These are phyloP conservation scores for Sula dactylatra DNA, from an alignment of 2,113 vertebrate genomes.

Conservation along the genomic window DNA sequence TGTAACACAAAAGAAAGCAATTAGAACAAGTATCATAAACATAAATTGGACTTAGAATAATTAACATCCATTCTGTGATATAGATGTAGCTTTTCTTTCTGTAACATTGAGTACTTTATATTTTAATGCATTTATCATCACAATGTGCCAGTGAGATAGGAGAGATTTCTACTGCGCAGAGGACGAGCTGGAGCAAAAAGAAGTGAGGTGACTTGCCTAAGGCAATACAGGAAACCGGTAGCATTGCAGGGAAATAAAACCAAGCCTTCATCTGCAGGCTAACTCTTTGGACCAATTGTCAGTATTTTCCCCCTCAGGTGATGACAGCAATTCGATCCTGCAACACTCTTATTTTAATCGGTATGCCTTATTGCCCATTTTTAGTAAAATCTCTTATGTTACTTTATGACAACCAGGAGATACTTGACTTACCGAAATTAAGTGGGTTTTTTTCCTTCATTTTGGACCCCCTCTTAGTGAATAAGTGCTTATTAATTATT, in stretches of 20 bases:
- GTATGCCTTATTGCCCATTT: constrained; percentile 10
- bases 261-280: not conserved
- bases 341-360: constrained; percentile 1
- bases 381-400: constrained; percentile 31
- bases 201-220: not conserved
- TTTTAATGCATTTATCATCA: not conserved
- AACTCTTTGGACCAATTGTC: not conserved
- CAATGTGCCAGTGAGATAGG: not conserved
- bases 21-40: not conserved
- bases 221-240: not conserved
- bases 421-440: constrained; percentile 4
- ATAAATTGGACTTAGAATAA: not conserved
- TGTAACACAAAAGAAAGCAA: not conserved
- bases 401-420: constrained; percentile 33
- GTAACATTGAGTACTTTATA: not conserved
- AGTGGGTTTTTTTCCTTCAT: not conserved
- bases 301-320: not conserved
- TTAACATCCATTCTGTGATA: not conserved
- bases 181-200: not conserved
- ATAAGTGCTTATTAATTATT: not conserved
- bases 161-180: not conserved
- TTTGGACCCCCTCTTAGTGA: not conserved
- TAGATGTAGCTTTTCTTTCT: not conserved
- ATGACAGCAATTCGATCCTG: not conserved
- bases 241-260: not conserved